These are phyloP conservation scores for Bombus difficillimus DNA, from an alignment of 1,140 invertebrate species.

Conservation along the genomic window DNA sequence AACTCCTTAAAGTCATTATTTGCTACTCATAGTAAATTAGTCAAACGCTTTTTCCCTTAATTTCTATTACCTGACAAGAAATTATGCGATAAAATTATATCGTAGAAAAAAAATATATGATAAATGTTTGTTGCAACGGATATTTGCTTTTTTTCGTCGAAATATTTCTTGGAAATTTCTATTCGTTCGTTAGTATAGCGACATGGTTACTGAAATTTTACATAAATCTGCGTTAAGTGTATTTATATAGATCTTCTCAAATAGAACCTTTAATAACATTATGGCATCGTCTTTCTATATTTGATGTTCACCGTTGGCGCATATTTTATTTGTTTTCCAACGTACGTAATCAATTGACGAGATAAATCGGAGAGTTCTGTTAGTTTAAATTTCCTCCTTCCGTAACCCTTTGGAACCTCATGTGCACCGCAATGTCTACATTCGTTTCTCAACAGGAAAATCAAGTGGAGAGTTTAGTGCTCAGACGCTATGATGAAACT, in stretches of 20 bases:
- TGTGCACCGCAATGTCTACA: constrained; percentile 3
- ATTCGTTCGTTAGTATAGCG: not conserved
- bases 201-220: not conserved
- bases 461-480: not conserved
- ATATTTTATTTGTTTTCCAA: not conserved
- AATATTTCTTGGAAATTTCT: too few relatives aligned
- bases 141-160: not conserved
- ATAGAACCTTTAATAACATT: too few relatives aligned
- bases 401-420: not conserved
- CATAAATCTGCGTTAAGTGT: not conserved
- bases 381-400: constrained; percentile 2
- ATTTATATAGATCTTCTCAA: too few relatives aligned
- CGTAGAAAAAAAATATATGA: not conserved
- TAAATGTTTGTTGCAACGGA: not conserved
- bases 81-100: not conserved
- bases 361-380: constrained; percentile 2
- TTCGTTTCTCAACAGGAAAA: constrained; percentile 11
- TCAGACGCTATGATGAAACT: not conserved
- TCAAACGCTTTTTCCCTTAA: not conserved
- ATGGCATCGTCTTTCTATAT: not conserved
- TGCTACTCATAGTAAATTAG: not conserved
- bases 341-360: not conserved
- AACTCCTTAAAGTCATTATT: not conserved
- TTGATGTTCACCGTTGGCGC: not conserved
- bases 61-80: not conserved